Base-by-base conservation (phyloP, 2,797 vertebrate genomes). In the Eleutherodactylus coqui region DNA sequence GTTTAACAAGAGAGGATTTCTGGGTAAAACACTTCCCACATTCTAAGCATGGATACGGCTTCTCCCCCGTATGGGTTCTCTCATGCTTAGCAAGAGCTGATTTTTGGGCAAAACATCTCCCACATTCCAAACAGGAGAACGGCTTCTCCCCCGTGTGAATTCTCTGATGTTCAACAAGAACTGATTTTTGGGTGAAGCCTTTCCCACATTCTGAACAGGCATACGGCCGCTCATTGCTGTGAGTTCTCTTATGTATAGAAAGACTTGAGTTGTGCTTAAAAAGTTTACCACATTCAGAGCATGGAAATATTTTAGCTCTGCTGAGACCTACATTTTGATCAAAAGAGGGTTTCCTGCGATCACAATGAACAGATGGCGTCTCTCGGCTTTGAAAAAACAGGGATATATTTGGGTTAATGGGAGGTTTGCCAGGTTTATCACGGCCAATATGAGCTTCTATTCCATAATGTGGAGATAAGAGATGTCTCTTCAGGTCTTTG, bases 1-100 rank as follows among this genome's bases (percentile, higher is more conserved):
- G 78, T 43, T 43, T 47, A 67, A 92, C 93, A 58, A 96, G 93
- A 29, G 94, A 92, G 19, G 96, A 93, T 0, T 94, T 93, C 0
- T 94, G 91, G 24, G 91, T 67, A 47, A 81, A 47, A 47, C 79
- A 34, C 36, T 81, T 51, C 14, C 75, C 75, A n/a, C 75, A 77
- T 51, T 77, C 75, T 16, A 34, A 14, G 13, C 75, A 77, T 14
- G 47, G 21, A 55, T 32, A 77, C 38, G 75, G 75, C 87, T 94
- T 96, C 77, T 95, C 36, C 5, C 67, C 67, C 13, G 67, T 70
- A 36, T 70, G 67, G 41, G 36, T 70, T 41, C 67, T 70, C 36
- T 41, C 21, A 70, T 70, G 67, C n/a, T 70, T 41, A 70, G 41
- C 67, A 41, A 70, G 67, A 24, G 67, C 36, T 11, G 67, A 70